phyloP scores from a whole-genome alignment of 2,888 invertebrate genomes.

The Drosophila paranaensis region DNA sequence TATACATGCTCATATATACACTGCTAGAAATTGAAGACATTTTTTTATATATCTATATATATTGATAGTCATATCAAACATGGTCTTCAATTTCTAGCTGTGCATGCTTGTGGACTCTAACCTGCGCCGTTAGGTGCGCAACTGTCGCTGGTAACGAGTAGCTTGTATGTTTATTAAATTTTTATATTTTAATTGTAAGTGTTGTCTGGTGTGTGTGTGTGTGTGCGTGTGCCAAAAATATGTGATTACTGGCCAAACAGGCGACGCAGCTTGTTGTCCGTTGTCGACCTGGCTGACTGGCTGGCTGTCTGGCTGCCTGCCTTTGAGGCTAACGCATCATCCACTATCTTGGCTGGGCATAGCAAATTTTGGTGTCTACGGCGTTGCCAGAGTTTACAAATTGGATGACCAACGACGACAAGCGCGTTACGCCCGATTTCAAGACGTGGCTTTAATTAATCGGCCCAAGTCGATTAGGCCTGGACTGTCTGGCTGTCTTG shows the following conservation, averaged over 20 bases:
- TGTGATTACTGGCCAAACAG: slow-evolving; percentile 64
- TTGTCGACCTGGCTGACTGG: neutral
- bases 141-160: slow-evolving; percentile 48
- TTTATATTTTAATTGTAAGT: slow-evolving; percentile 65
- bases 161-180: slow-evolving; percentile 50
- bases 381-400: slow-evolving; percentile 52
- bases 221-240: slow-evolving; percentile 34
- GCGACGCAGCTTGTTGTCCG: slow-evolving; percentile 52
- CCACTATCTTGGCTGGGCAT: slow-evolving; percentile 13
- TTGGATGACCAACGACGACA: slow-evolving; percentile 63
- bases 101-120: slow-evolving; percentile 6
- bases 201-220: slow-evolving; percentile 27
- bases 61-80: neutral
- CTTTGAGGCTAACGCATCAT: slow-evolving; percentile 53
- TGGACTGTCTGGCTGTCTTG: slow-evolving; percentile 6
- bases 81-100: neutral
- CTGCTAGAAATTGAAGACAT: too few relatives aligned
- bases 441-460: slow-evolving; percentile 70
- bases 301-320: neutral
- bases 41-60: neutral
- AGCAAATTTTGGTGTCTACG: slow-evolving; percentile 13
- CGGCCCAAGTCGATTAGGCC: slow-evolving; percentile 39
- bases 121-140: slow-evolving; percentile 4
- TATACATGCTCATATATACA: too few relatives aligned
- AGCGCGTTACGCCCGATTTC: slow-evolving; percentile 59